Percentiles rank a stretch among this genome's conserved stretches.
phyloP scores from a whole-genome alignment of 2,888 invertebrate genomes.

The Meliscaeva auricollis region DNA sequence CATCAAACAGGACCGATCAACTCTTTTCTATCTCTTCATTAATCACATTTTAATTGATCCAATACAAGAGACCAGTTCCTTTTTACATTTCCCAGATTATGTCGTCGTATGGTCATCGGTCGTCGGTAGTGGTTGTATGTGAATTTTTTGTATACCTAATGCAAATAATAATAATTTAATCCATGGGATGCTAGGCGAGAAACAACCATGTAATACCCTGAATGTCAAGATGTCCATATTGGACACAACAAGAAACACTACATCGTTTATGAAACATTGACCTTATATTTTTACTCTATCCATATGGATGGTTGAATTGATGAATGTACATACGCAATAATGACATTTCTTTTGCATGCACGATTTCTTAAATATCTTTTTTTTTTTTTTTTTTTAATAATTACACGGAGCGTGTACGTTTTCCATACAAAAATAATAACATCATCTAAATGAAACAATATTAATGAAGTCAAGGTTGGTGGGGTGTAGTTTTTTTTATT shows the following conservation, averaged over 20 bases:
- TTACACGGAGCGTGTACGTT: not conserved
- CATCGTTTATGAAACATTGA: slow-evolving; percentile 1
- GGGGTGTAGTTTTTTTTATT: not conserved
- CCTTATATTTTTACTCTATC: not conserved
- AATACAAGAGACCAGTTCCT: not conserved
- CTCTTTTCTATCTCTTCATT: not conserved
- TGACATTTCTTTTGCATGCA: slow-evolving; percentile 3
- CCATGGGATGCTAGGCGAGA: not conserved
- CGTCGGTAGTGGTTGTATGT: not conserved
- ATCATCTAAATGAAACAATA: not conserved
- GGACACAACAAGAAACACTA: not conserved
- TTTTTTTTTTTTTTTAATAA: not conserved
- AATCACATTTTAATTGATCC: not conserved
- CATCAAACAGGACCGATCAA: not conserved
- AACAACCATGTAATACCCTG: not conserved
- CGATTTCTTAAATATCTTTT: not conserved
- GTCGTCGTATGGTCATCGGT: not conserved
- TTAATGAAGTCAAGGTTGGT: slow-evolving; percentile 8
- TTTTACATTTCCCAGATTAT: not conserved
- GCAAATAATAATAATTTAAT: not conserved
- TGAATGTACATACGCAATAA: not conserved
- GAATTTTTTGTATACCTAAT: not conserved
- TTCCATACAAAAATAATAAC: not conserved
- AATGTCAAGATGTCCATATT: not conserved
- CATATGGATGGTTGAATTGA: not conserved